Evolutionary conservation across 2,113 vertebrate species (phyloP).

Genomic region (Ailuropoda melanoleuca): DNA sequence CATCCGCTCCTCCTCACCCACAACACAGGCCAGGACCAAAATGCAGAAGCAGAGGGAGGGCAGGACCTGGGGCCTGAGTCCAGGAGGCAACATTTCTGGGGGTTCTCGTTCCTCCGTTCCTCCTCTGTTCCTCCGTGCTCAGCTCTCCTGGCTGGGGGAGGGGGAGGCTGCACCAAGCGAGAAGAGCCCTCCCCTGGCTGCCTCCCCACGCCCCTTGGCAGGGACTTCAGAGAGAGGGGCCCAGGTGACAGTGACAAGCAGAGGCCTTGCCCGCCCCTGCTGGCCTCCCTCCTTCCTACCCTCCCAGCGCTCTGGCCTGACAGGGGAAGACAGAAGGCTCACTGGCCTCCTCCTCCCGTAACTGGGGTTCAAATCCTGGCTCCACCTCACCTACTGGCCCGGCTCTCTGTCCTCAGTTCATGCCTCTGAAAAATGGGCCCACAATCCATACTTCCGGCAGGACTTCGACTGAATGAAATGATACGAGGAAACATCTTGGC

Average conservation of each 20-base stretch:
- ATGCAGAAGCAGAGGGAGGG: neutral
- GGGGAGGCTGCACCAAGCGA: neutral
- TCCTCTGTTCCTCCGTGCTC: neutral
- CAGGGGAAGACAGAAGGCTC: neutral
- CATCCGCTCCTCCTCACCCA: constrained; percentile 45
- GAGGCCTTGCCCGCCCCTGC: neutral
- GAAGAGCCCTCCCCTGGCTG: constrained; percentile 32
- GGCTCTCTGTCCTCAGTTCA: neutral
- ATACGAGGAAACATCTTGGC: neutral
- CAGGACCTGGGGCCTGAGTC: neutral
- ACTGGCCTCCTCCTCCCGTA: neutral
- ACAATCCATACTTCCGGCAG: neutral
- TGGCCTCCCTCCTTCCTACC: neutral
- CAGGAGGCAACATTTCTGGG: constrained; percentile 30
- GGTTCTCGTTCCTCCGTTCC: neutral
- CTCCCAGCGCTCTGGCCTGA: neutral
- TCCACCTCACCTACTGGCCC: neutral
- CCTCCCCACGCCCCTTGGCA: constrained; percentile 57
- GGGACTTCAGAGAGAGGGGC: constrained; percentile 33
- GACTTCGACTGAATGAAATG: neutral
- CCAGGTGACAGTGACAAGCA: neutral
- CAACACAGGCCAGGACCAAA: constrained; percentile 28
- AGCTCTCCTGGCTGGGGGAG: neutral
- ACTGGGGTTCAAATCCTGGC: neutral
- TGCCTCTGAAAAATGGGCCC: neutral